Percentiles rank a stretch among this genome's conserved stretches.
Conservation (phyloP, 2,797 vertebrate genomes). For the Euthynnus affinis region DNA sequence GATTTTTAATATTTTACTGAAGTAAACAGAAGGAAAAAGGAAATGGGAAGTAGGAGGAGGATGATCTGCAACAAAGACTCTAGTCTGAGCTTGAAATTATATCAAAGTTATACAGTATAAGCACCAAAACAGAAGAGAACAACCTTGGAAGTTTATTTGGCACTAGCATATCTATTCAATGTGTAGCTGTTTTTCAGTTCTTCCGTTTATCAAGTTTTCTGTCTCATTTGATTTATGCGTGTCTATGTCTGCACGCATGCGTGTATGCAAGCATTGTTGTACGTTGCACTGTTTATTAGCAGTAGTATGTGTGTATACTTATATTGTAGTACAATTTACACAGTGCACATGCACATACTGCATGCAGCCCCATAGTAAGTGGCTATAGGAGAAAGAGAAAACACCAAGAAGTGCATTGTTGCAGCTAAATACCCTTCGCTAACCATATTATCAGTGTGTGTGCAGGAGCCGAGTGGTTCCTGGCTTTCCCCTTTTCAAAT, state of each 20-base stretch:
- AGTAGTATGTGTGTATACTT: background rate
- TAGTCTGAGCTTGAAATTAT: conserved; percentile 8
- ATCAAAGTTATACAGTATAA: conserved; percentile 5
- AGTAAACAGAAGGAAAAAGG: background rate
- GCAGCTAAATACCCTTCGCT: conserved; percentile 73
- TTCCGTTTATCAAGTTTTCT: background rate
- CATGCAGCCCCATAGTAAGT: conserved; percentile 29
- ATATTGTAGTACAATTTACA: conserved; percentile 14
- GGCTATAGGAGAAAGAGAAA: conserved; percentile 4
- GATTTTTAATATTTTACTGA: conserved; percentile 21
- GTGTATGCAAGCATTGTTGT: background rate
- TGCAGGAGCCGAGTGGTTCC: conserved; percentile 81
- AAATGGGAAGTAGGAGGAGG: background rate
- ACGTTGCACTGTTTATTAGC: conserved; percentile 3
- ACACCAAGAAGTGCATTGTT: conserved; percentile 62
- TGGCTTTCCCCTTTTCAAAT: conserved; percentile 70
- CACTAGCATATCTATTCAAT: background rate
- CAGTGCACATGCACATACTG: conserved; percentile 1
- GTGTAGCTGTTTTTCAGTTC: background rate
- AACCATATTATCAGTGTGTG: conserved; percentile 76
- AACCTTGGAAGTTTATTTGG: background rate
- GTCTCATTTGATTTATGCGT: background rate
- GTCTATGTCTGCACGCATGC: background rate
- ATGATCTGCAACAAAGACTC: conserved; percentile 2
- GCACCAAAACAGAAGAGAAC: background rate